Base-by-base conservation (phyloP, 2,113 vertebrate genomes). In the Desmodus rotundus region DNA sequence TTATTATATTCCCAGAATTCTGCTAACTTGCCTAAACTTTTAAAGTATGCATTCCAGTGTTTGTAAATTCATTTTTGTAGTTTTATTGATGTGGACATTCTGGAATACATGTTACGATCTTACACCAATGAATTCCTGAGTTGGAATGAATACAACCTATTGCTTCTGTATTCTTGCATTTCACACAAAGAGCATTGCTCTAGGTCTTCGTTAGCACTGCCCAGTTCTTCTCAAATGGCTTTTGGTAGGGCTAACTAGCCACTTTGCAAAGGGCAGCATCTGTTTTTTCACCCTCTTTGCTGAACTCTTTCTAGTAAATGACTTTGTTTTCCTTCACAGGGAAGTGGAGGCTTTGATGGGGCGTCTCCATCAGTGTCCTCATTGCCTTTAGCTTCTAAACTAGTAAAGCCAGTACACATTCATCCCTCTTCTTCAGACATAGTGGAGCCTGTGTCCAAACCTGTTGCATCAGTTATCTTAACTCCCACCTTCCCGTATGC, bases 1-100 rank as follows among this genome's bases (percentile, higher is more conserved):
- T 81, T 38, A 91, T 5, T 76, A 26, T 74, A 50, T 73, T 47
- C 22, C 38, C 0, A 50, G 54, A 89, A 13, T 58, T 83, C 68
- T 73, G 10, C 20, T 20, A 68, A 4, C 58, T 95, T 81, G 36
- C 52, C 52, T 78, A 73, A 83, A 38, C n/a, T 86, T 65, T 68
- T 28, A 41, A 96, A 92, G 33, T 82, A 58, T 80, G 85, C 24
- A 77, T 82, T 97, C 19, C 52, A 82, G 19, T 70, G 45, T 84
- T 89, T 77, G 4, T 77, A 81, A 63, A 63, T 63, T 14, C 22
- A 24, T 33, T 67, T 67, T 96, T 73, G 1, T 38, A 47, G 70
- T 38, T 74, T 47, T 68, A 73, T 82, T 52, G 61, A 68, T 26
- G 31, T 19, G 58, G 14, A 22, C 54, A 47, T 82, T 92, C 83